Percentiles rank a stretch among this genome's conserved stretches.
Evolutionary conservation across 2,888 invertebrate species (phyloP).

Genomic region (Ptycholaimellus sp.): DNA sequence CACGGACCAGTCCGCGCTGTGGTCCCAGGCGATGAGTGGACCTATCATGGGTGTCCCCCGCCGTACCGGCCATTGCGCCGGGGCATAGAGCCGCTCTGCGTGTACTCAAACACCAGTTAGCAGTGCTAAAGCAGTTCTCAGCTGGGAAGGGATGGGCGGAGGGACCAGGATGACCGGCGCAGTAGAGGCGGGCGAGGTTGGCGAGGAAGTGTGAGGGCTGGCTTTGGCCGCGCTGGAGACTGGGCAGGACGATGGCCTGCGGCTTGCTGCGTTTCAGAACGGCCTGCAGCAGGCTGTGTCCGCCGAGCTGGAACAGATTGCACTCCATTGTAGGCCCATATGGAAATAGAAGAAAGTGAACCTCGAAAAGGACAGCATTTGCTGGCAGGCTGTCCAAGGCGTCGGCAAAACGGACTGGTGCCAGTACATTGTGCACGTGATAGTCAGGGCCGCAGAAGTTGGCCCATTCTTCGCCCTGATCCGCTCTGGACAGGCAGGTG

Average conservation of each 20-base stretch:
- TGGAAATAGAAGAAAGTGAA: no score
- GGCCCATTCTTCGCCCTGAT: no score
- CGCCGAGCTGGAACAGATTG: no score
- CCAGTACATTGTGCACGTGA: conserved; percentile 38
- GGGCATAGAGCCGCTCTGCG: conserved; percentile 47
- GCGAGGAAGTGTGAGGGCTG: no score
- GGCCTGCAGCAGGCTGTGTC: conserved; percentile 75
- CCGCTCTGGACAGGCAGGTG: no score
- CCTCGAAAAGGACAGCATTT: conserved; percentile 62
- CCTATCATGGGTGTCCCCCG: conserved; percentile 60
- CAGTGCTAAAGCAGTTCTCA: no score
- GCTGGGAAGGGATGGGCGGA: no score
- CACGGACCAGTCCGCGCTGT: conserved; percentile 59
- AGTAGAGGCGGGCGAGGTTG: no score
- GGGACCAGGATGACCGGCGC: no score
- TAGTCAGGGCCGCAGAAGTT: conserved; percentile 73
- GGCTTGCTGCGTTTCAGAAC: conserved; percentile 71
- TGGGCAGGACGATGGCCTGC: no score
- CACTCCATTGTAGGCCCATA: no score
- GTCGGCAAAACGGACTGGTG: conserved; percentile 37
- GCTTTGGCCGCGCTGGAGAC: no score
- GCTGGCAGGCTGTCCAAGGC: conserved; percentile 57
- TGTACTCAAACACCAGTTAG: conserved; percentile 54
- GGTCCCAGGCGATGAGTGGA: conserved; percentile 65
- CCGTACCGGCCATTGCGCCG: conserved; percentile 55